Evolutionary conservation across 2,797 vertebrate species (phyloP).

Genomic region (Crypturellus tataupa): DNA sequence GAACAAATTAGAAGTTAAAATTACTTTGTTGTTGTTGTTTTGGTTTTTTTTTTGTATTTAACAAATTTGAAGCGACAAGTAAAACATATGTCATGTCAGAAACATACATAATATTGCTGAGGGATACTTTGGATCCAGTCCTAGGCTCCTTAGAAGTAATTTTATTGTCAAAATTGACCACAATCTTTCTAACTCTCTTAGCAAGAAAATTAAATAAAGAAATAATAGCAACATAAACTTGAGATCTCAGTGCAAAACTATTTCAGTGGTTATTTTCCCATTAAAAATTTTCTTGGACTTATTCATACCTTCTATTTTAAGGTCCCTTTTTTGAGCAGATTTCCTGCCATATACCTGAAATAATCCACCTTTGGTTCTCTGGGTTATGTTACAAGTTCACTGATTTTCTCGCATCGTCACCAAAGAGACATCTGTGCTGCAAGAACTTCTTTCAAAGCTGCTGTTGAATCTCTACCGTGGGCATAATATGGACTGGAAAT

Average conservation of each 20-base stretch:
- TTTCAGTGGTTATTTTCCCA: background rate
- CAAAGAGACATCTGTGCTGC: background rate
- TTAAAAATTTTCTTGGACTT: background rate
- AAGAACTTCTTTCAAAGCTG: background rate
- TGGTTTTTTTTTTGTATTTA: background rate
- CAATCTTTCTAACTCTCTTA: background rate
- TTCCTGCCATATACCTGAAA: background rate
- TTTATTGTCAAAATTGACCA: background rate
- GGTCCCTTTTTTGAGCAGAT: background rate
- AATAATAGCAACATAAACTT: background rate
- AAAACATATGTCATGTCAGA: constrained; percentile 38
- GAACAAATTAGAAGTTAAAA: constrained; percentile 19
- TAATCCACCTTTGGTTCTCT: background rate
- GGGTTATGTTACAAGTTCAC: background rate
- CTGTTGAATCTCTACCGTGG: background rate
- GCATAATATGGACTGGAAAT: background rate
- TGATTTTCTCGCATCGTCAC: background rate
- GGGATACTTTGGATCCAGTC: background rate
- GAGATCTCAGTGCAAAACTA: background rate
- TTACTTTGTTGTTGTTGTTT: background rate
- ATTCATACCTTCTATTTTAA: background rate
- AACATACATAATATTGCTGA: background rate
- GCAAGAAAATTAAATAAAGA: background rate
- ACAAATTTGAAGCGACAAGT: constrained; percentile 25
- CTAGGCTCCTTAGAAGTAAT: background rate